Percentiles rank a stretch among this genome's conserved stretches.
Conservation (phyloP, 1,140 invertebrate species). For the Catajapyx aquilonaris region DNA sequence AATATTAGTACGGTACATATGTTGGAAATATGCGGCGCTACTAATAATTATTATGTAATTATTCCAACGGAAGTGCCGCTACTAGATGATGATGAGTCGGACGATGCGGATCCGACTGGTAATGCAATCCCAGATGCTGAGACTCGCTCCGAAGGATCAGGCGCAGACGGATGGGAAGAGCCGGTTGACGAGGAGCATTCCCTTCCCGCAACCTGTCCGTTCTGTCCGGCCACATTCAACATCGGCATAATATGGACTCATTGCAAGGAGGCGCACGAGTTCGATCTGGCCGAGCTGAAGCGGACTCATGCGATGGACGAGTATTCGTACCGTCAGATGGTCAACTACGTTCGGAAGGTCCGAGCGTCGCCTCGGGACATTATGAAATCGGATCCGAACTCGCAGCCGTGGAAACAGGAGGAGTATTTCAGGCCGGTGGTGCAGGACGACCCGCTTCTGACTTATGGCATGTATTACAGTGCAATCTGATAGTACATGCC, state of each 20-base stretch:
- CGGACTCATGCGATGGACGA: conserved; percentile 50
- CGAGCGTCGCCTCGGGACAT: conserved; percentile 33
- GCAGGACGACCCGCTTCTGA: conserved; percentile 60
- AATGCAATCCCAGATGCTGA: no score
- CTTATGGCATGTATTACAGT: no score
- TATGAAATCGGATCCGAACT: conserved; percentile 21
- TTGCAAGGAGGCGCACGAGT: conserved; percentile 32
- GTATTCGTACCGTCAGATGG: conserved; percentile 67
- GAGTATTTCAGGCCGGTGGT: conserved; percentile 54
- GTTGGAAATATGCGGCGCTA: no score
- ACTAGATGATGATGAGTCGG: no score
- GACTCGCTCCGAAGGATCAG: no score
- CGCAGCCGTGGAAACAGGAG: conserved; percentile 33
- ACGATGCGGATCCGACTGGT: no score
- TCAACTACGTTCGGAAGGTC: conserved; percentile 59
- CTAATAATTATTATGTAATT: no score
- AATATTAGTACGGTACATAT: no score
- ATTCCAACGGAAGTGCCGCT: no score
- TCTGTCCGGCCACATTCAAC: conserved; percentile 25
- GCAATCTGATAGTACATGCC: no score
- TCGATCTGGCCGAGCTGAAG: conserved; percentile 45
- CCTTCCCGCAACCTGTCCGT: conserved; percentile 25
- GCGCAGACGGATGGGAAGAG: conserved; percentile 26
- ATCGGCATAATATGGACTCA: conserved; percentile 27
- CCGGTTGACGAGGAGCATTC: conserved; percentile 17